phyloP scores from a whole-genome alignment of 2,113 vertebrate genomes.

The Axis porcinus region DNA sequence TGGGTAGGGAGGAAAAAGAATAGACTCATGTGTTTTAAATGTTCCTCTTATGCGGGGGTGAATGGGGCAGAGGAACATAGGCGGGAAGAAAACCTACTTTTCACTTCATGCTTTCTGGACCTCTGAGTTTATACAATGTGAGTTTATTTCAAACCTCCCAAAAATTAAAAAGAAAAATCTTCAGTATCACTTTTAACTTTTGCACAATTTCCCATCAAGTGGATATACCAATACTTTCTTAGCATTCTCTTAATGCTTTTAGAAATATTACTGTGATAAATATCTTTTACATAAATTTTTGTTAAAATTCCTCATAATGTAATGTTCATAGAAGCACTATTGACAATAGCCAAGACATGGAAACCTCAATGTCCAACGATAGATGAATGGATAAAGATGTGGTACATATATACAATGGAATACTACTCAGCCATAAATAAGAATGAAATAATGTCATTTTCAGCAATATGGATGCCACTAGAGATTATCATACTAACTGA shows the following conservation, averaged over 20 bases:
- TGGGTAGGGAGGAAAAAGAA: not conserved
- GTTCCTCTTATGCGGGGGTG: not conserved
- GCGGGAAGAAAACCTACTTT: not conserved
- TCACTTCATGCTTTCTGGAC: not conserved
- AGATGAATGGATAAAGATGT: not conserved
- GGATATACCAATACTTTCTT: not conserved
- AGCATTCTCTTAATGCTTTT: not conserved
- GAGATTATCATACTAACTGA: not conserved
- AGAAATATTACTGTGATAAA: not conserved
- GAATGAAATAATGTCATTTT: not conserved
- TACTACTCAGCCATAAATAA: not conserved
- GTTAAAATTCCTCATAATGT: not conserved
- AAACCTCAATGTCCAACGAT: not conserved
- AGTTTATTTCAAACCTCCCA: not conserved
- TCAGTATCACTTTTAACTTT: not conserved
- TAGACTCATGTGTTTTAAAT: not conserved
- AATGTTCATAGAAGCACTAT: not conserved
- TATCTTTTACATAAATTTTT: not conserved
- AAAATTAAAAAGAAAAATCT: not conserved
- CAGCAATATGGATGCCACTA: not conserved
- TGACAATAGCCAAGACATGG: not conserved
- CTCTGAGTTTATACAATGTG: not conserved
- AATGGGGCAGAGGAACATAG: not conserved
- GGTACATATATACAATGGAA: not conserved
- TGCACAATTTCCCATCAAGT: not conserved